These are phyloP conservation scores for Psilopsiagon aymara DNA, from an alignment of 2,113 vertebrate genomes.

Conservation along the genomic window DNA sequence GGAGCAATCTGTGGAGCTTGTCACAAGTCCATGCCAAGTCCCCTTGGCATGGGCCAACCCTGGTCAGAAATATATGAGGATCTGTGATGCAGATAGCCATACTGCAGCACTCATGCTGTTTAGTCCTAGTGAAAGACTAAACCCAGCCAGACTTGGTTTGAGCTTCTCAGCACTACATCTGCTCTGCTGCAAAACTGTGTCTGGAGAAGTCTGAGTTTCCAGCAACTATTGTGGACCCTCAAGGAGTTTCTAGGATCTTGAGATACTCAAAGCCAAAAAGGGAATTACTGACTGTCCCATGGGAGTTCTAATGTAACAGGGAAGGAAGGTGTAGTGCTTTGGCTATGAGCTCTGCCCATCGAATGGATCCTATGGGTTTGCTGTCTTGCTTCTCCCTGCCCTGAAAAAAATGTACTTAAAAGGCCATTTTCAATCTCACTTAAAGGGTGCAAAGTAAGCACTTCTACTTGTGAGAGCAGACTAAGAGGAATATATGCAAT, in stretches of 20 bases:
- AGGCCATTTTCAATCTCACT: neutral
- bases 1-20: rapidly evolving
- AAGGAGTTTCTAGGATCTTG: neutral
- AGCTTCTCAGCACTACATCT: neutral
- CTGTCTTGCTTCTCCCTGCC: neutral
- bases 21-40: too few species aligned
- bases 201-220: neutral
- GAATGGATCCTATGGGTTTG: neutral
- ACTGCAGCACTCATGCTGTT: neutral
- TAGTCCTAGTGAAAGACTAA: neutral
- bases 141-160: neutral
- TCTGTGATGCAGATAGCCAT: neutral
- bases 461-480: neutral
- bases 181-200: neutral
- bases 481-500: neutral
- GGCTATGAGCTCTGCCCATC: rapidly evolving
- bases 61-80: neutral
- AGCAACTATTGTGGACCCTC: rapidly evolving
- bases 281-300: rapidly evolving
- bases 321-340: neutral
- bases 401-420: neutral
- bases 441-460: neutral
- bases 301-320: neutral
- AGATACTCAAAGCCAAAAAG: neutral
- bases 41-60: rapidly evolving